Base-by-base conservation (phyloP, 2,888 invertebrate species). In the Drosophila longiperda region DNA sequence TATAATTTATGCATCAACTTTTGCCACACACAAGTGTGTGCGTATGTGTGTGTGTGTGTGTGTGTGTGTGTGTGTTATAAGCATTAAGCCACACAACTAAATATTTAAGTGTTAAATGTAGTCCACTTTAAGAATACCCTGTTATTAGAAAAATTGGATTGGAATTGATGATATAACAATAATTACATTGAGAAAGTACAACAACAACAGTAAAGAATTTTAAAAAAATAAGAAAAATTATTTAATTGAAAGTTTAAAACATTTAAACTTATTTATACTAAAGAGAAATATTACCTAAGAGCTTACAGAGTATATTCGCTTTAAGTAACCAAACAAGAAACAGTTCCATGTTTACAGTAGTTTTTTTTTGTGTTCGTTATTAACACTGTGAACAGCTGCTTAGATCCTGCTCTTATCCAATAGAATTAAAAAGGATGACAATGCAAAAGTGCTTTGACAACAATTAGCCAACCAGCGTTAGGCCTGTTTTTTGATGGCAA, bases 1-100 rank as follows among this genome's bases (percentile, higher is more conserved):
- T 73, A 80, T 85, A 87, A 85, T 80, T 83, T 87, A 87, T 88
- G 83, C 86, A 86, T 72, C 83, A 80, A 83, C 61, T 75, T 55
- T 66, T 50, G 52, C 53, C 58, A 45, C 45, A 15, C 15, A 23
- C 23, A 2, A 15, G 53, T 45, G 29, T 42, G 6, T 40, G 29
- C n/a, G 36, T 33, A n/a, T 15, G 34, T n/a, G 42, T 36, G 20
- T 53, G 57, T 32, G 32, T 50, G 34, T 53, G 23, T 26, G 26
- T 40, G 11, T 20, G 38, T 52, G 15, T 45, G 54, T 36, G 42
- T 33, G 73, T 70, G 62, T 52, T 65, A 60, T 45, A 69, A 63
- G 60, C 63, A 55, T 65, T 33, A 40, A 34, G 45, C 12, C 20
- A n/a, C 54, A 57, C 36, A 57, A n/a, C 54, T 38, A 52, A 45